Evolutionary conservation across 2,888 invertebrate genomes (phyloP).

Genomic region (Leptopilina drosophilae): DNA sequence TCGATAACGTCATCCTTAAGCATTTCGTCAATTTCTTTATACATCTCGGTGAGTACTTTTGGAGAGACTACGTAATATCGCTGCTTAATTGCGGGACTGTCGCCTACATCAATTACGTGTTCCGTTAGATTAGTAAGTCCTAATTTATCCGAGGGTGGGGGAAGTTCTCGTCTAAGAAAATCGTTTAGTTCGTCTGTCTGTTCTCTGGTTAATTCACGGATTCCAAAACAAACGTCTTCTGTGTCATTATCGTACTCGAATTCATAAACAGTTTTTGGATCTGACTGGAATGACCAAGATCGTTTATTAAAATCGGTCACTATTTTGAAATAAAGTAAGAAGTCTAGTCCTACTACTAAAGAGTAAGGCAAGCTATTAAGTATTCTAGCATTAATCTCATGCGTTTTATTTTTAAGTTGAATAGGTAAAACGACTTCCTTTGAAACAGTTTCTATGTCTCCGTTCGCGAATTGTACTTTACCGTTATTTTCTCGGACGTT

Average conservation of each 20-base stretch:
- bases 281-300: neutral
- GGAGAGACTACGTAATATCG: conserved; percentile 49
- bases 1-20: neutral
- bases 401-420: neutral
- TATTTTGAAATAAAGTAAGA: neutral
- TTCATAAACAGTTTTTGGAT: neutral
- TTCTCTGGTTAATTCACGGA: neutral
- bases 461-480: neutral
- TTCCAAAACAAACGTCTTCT: neutral
- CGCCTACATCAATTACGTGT: neutral
- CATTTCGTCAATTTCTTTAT: conserved; percentile 19
- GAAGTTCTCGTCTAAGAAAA: neutral
- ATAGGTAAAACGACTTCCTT: neutral
- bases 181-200: neutral
- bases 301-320: neutral
- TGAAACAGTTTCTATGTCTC: neutral
- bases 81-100: conserved; percentile 47
- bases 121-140: neutral
- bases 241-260: neutral
- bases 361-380: neutral
- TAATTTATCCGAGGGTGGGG: neutral
- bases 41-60: neutral
- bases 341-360: neutral
- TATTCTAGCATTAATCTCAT: neutral
- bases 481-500: neutral